Evolutionary conservation across 2,113 vertebrate genomes (phyloP).

Genomic region (Athene cunicularia): DNA sequence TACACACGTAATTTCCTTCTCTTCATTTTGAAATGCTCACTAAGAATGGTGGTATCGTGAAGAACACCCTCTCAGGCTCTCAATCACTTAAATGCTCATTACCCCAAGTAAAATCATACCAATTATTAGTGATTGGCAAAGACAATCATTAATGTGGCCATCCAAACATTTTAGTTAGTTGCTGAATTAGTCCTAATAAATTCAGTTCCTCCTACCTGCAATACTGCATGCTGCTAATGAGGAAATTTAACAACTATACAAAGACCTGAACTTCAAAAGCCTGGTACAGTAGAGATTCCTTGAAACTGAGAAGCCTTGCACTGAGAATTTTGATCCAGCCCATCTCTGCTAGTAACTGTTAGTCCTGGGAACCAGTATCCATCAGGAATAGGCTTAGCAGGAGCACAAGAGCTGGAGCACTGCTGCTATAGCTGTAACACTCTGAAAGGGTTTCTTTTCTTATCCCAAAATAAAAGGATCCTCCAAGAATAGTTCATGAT

Average conservation of each 20-base stretch:
- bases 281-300: neutral
- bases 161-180: neutral
- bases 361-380: neutral
- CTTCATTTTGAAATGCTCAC: neutral
- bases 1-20: neutral
- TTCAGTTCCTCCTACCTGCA: neutral
- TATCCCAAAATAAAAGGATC: neutral
- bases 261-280: neutral
- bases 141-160: neutral
- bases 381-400: neutral
- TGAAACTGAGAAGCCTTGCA: neutral
- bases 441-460: neutral
- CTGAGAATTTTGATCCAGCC: neutral
- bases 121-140: neutral
- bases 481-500: neutral
- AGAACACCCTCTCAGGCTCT: neutral
- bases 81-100: neutral
- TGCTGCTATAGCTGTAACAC: neutral
- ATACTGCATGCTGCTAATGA: neutral
- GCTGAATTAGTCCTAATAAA: neutral
- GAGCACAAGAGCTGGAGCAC: neutral
- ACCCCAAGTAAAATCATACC: neutral
- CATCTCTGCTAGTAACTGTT: neutral
- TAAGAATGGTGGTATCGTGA: neutral
- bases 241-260: neutral